phyloP scores from a whole-genome alignment of 2,113 vertebrate genomes.

The Piprites chloris region DNA sequence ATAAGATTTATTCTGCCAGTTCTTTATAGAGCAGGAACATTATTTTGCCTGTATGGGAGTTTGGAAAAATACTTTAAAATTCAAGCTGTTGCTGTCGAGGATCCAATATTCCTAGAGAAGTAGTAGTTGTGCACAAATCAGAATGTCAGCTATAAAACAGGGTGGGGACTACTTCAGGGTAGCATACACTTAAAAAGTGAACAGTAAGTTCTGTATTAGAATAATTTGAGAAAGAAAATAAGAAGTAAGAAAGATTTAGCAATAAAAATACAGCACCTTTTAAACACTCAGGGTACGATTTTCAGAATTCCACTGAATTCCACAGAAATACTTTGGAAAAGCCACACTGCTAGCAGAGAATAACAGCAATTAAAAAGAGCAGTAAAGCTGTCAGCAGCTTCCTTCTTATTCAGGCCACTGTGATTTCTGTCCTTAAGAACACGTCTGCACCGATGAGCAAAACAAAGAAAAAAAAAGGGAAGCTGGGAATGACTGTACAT shows the following conservation, averaged over 20 bases:
- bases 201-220: not conserved
- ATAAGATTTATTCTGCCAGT: not conserved
- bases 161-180: not conserved
- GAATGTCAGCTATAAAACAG: not conserved
- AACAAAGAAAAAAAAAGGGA: not conserved
- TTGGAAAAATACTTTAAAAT: not conserved
- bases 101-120: not conserved
- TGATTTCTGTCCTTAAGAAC: not conserved
- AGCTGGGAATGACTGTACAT: not conserved
- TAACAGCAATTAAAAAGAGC: not conserved
- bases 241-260: not conserved
- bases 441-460: not conserved
- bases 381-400: constrained; percentile 33
- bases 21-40: not conserved
- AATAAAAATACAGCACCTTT: not conserved
- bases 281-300: not conserved
- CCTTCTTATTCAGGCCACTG: not conserved
- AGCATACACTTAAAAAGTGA: not conserved
- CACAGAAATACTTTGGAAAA: not conserved
- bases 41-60: not conserved
- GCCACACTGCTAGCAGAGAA: not conserved
- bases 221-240: not conserved
- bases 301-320: not conserved
- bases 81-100: not conserved
- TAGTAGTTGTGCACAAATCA: not conserved